Evolutionary conservation across 2,888 invertebrate genomes (phyloP).

Genomic region (Brenthis ino): DNA sequence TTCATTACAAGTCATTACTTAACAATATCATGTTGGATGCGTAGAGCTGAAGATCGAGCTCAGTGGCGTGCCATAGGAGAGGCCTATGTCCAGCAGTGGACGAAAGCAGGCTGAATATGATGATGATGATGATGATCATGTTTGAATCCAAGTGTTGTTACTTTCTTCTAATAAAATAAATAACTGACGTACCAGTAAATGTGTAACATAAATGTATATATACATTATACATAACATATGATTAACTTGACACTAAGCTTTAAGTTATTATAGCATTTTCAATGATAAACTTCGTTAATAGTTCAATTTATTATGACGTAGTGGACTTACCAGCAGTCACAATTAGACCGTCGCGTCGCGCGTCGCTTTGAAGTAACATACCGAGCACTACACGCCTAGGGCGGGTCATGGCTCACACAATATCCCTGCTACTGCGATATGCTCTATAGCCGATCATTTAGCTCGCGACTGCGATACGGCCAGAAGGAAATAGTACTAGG

Average conservation of each 20-base stretch:
- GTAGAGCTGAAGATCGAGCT: no score
- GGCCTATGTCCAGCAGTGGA: no score
- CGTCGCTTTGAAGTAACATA: conserved; percentile 29
- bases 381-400: conserved; percentile 46
- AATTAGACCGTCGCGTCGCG: conserved; percentile 60
- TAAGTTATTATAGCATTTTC: conserved; percentile 22
- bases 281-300: conserved; percentile 22
- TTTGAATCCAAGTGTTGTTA: no score
- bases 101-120: no score
- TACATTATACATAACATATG: background rate
- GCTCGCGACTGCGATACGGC: conserved; percentile 84
- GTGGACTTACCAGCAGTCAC: conserved; percentile 48
- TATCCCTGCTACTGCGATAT: conserved; percentile 49
- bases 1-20: no score
- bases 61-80: no score
- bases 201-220: background rate
- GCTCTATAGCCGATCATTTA: conserved; percentile 71
- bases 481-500: conserved; percentile 88
- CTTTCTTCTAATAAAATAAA: no score
- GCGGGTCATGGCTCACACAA: conserved; percentile 51
- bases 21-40: no score
- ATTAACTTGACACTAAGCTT: conserved; percentile 5
- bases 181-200: background rate
- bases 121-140: no score
- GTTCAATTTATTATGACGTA: conserved; percentile 32